These are phyloP conservation scores for Danaus chrysippus DNA, from an alignment of 2,888 invertebrate species.

Conservation along the genomic window DNA sequence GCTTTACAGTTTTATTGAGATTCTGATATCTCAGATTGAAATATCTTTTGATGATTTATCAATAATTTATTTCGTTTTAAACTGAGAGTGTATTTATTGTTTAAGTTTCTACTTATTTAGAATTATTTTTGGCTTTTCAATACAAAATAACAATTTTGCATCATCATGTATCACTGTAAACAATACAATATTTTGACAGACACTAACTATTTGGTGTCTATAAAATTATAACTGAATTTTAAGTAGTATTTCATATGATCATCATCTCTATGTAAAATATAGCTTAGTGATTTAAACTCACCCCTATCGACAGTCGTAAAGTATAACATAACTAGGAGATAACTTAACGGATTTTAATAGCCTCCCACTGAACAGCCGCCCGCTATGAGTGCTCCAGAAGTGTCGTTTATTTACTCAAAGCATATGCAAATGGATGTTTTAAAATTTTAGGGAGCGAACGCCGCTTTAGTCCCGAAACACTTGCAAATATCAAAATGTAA, in stretches of 20 bases:
- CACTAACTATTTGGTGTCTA: no score
- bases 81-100: no score
- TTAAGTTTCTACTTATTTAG: no score
- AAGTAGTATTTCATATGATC: no score
- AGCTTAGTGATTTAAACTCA: slow-evolving; percentile 2
- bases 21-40: slow-evolving; percentile 14
- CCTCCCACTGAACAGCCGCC: slow-evolving; percentile 36
- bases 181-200: no score
- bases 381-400: slow-evolving; percentile 70
- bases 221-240: no score
- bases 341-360: slow-evolving; percentile 36
- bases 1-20: slow-evolving; percentile 52
- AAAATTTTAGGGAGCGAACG: slow-evolving; percentile 78
- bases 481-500: slow-evolving; percentile 78
- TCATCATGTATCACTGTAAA: no score
- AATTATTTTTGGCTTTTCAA: no score
- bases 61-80: no score
- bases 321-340: slow-evolving; percentile 13
- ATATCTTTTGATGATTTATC: no score
- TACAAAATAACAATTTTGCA: no score
- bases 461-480: slow-evolving; percentile 74
- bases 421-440: slow-evolving; percentile 79
- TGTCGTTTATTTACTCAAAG: slow-evolving; percentile 79
- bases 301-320: slow-evolving; percentile 1
- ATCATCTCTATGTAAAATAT: no score